Evolutionary conservation across 2,797 vertebrate species (phyloP).

Genomic region (Cheirogaleus major): DNA sequence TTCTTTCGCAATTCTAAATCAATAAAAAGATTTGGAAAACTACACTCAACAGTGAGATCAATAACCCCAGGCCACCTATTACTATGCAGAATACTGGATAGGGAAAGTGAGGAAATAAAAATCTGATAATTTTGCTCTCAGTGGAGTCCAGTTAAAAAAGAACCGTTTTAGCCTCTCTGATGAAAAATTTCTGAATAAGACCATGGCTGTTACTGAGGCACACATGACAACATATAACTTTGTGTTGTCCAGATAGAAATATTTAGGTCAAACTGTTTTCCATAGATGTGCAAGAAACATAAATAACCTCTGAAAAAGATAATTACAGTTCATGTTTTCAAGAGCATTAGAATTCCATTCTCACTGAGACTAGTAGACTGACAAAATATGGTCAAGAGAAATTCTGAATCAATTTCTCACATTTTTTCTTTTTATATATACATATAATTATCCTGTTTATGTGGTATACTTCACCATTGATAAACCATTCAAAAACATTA

Average conservation of each 20-base stretch:
- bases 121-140: slow-evolving; percentile 88
- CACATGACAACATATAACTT: background rate
- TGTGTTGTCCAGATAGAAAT: background rate
- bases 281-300: background rate
- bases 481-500: background rate
- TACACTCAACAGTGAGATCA: background rate
- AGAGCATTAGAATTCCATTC: background rate
- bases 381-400: background rate
- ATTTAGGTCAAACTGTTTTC: background rate
- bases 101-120: slow-evolving; percentile 90
- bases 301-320: background rate
- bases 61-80: background rate
- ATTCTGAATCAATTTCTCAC: background rate
- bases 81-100: slow-evolving; percentile 12
- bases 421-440: background rate
- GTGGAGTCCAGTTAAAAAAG: slow-evolving; percentile 85
- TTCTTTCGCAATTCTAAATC: slow-evolving; percentile 6
- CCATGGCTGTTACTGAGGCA: background rate
- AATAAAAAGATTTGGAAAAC: slow-evolving; percentile 26
- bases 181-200: background rate
- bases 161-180: slow-evolving; percentile 84
- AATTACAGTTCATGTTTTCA: background rate
- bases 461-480: background rate
- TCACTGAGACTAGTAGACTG: background rate
- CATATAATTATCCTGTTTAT: background rate